These are phyloP conservation scores for Meandrina meandrites DNA, from an alignment of 92 coral and sea anemone genomes.

Conservation along the genomic window DNA sequence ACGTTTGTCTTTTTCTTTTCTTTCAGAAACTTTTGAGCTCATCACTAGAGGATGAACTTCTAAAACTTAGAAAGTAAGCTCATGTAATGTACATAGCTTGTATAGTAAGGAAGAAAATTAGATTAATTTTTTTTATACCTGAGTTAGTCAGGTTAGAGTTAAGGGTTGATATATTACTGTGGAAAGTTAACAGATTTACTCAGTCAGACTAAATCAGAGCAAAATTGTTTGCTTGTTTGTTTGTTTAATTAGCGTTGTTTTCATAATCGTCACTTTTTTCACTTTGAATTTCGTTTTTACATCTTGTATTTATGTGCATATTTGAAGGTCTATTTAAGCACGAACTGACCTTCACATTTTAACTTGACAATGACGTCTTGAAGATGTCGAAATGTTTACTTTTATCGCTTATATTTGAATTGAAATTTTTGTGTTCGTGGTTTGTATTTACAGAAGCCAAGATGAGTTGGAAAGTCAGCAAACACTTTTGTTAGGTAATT, in stretches of 20 bases:
- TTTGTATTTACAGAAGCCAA: slow-evolving; percentile 65
- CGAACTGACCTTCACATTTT: too few species aligned
- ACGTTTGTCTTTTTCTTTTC: background rate
- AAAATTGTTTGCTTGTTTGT: too few species aligned
- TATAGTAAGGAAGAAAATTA: too few species aligned
- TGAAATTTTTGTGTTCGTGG: background rate
- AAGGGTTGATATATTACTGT: background rate
- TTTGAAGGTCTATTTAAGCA: too few species aligned
- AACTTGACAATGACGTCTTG: too few species aligned
- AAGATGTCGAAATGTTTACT: too few species aligned
- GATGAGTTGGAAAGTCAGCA: slow-evolving; percentile 76
- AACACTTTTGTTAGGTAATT: slow-evolving; percentile 54
- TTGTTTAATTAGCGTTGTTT: too few species aligned
- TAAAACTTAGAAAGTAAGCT: slow-evolving; percentile 32
- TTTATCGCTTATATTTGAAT: too few species aligned
- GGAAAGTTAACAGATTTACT: background rate
- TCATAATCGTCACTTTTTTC: too few species aligned
- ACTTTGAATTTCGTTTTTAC: too few species aligned
- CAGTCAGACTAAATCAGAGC: background rate
- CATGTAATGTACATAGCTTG: background rate
- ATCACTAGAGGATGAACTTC: slow-evolving; percentile 56
- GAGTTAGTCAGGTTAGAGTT: background rate
- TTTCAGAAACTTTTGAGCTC: slow-evolving; percentile 49
- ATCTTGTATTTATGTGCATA: too few species aligned
- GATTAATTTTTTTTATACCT: background rate